phyloP scores from a whole-genome alignment of 2,797 vertebrate species.

The Stomatorhinus walkeri region DNA sequence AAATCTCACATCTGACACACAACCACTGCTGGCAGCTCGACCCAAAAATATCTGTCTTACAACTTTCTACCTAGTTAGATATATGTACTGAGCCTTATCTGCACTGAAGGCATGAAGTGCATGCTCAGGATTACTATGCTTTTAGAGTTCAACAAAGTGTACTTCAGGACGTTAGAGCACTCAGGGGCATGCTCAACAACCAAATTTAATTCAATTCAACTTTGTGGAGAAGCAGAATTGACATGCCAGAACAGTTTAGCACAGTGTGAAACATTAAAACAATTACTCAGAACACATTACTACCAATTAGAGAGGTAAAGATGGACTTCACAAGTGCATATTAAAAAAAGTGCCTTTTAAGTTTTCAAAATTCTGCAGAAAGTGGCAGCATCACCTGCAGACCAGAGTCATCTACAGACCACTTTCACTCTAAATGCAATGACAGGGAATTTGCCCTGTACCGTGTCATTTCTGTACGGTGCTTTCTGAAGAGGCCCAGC shows the following conservation, averaged over 20 bases:
- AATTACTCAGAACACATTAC: conserved; percentile 7
- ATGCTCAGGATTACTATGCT: not conserved
- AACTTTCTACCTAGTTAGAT: not conserved
- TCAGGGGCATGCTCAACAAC: not conserved
- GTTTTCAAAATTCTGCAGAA: not conserved
- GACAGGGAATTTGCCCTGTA: not conserved
- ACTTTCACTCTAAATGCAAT: not conserved
- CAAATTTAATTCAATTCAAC: not conserved
- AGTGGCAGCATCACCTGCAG: not conserved
- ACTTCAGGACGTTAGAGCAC: not conserved
- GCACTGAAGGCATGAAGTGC: not conserved
- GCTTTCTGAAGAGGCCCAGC: not conserved
- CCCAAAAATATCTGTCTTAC: not conserved
- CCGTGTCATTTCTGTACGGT: not conserved
- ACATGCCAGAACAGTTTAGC: not conserved
- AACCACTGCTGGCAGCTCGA: not conserved
- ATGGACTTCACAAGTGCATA: not conserved
- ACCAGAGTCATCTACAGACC: not conserved
- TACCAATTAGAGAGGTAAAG: not conserved
- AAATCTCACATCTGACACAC: not conserved
- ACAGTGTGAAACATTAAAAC: not conserved
- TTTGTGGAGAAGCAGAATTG: not conserved
- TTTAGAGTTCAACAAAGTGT: not conserved
- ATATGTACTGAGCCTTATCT: not conserved
- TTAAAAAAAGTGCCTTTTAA: not conserved